Conservation (phyloP, 2,113 vertebrate species). For the Gambusia holbrooki region DNA sequence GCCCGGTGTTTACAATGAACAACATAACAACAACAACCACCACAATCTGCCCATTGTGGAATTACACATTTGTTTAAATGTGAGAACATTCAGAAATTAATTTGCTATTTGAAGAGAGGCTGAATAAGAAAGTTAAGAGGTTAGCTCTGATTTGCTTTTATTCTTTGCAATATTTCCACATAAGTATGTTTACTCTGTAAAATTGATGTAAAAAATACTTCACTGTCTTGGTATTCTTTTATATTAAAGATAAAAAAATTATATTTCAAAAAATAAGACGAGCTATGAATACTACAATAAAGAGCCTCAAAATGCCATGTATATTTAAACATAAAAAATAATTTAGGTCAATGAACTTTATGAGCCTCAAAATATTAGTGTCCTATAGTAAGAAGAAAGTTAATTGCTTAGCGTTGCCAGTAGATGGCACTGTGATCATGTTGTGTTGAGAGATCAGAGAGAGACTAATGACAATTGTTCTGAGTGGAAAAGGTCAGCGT, state of each 20-base stretch:
- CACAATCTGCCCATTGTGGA: conserved; percentile 13
- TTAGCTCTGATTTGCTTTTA: background rate
- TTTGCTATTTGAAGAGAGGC: background rate
- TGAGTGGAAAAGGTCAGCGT: too few species aligned
- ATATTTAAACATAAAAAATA: too few species aligned
- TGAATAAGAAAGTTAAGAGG: background rate
- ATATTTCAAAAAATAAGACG: too few species aligned
- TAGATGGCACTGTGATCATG: too few species aligned
- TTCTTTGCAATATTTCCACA: background rate
- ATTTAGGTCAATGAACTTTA: too few species aligned
- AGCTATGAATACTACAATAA: too few species aligned
- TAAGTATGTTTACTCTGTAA: background rate
- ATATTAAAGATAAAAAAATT: background rate
- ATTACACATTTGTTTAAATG: conserved; percentile 17
- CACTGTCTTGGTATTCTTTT: background rate
- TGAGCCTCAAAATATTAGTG: too few species aligned
- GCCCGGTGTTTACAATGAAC: conserved; percentile 39
- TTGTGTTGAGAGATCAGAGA: too few species aligned
- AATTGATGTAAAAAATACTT: background rate
- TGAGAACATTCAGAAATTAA: conserved; percentile 19
- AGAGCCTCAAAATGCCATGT: too few species aligned
- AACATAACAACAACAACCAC: conserved; percentile 28
- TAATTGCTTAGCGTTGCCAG: too few species aligned
- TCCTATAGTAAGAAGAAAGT: too few species aligned
- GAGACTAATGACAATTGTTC: too few species aligned